Conservation (phyloP, 2,888 invertebrate species). For the Plebejus melissa region DNA sequence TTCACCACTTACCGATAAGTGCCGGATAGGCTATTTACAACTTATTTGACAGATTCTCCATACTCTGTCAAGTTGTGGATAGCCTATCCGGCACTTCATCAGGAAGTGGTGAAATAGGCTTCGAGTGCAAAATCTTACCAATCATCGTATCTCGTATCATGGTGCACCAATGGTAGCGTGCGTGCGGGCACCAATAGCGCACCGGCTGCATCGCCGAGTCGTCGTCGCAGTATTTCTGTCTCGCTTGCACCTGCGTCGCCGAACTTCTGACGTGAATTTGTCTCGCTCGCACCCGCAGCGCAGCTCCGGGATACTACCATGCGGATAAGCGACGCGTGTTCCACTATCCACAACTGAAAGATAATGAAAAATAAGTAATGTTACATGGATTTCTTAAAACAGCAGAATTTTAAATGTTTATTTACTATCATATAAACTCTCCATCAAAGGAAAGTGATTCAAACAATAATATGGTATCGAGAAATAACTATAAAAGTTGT, state of each 20-base stretch:
- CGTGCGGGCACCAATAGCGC: slow-evolving; percentile 87
- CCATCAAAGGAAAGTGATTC: no score
- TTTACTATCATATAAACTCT: no score
- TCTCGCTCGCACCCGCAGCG: slow-evolving; percentile 74
- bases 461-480: no score
- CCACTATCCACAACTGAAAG: slow-evolving; percentile 91
- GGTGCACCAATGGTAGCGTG: slow-evolving; percentile 59
- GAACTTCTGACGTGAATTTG: slow-evolving; percentile 80
- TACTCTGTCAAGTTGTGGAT: no score
- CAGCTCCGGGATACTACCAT: slow-evolving; percentile 91
- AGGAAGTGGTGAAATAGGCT: no score
- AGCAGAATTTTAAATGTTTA: no score
- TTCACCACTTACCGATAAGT: no score
- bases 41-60: no score
- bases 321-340: slow-evolving; percentile 88
- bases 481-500: no score
- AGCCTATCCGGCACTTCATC: no score
- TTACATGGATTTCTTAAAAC: no score
- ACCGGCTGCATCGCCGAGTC: slow-evolving; percentile 86
- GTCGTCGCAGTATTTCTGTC: slow-evolving; percentile 82
- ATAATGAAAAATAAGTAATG: not conserved
- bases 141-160: slow-evolving; percentile 77
- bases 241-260: slow-evolving; percentile 56
- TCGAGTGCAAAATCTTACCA: slow-evolving; percentile 72
- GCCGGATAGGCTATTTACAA: no score